Base-by-base conservation (phyloP, 1,140 invertebrate species). In the Ceratina japonica region DNA sequence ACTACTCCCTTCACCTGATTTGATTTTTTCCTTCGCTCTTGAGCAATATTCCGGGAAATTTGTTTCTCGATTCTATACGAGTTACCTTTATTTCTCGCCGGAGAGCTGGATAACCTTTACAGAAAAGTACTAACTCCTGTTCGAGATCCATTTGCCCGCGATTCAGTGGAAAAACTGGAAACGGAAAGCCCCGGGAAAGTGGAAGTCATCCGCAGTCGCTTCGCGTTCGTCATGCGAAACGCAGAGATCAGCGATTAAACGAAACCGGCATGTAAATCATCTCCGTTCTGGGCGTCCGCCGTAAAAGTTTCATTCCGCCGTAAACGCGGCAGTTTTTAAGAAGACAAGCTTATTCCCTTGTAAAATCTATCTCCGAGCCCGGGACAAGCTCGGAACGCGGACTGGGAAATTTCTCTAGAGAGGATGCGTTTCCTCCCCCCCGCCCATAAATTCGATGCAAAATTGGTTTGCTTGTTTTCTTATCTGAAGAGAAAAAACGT, bases 361-460 rank as follows among this genome's bases (percentile, higher is more conserved):
- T 59, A 52, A 51, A 77, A 77, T 77, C 75, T 71, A 70, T 77
- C 75, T 77, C 54, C 52, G 5, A 4, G 44, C 10, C 16, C 37
- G 20, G 37, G 37, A 44, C 37, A 44, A 7, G 37, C 22, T 24
- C 52, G 24, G 37, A 62, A 77, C 13, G 56, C 65, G 37, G 44
- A 31, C 44, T 44, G 37, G 56, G 44, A 58, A 77, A 77, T 77
- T 77, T 77, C 75, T 77, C 75, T 49, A 49, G 75, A 70, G 66
- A 77, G 56, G 44, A 62, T 18, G 56, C 5, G 37, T 44, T 44
- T 7, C 37, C 37, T 37, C 20, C 59, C 27, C 66, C 31, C 56
- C n/a, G 10, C 44, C n/a, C 75, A 61, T 77, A 77, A 77, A 77
- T 77, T 62, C 22, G 12, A n/a, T 49, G 44, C 24, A 77, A 77